These are phyloP conservation scores for Caenorhabditis briggsae DNA, from an alignment of 1,140 invertebrate genomes.

Conservation along the genomic window DNA sequence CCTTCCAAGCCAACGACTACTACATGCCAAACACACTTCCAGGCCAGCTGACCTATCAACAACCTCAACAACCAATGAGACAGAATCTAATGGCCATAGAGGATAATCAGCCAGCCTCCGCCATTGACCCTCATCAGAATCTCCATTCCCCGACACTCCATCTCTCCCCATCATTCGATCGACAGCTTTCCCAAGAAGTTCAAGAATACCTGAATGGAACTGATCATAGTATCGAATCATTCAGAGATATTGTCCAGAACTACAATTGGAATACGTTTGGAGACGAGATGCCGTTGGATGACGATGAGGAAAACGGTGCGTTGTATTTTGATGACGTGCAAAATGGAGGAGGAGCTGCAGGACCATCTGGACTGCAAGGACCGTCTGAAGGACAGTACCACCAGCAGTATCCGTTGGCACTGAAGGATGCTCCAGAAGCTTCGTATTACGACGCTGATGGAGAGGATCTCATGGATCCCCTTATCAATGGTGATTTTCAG, in stretches of 20 bases:
- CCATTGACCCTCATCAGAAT: background rate
- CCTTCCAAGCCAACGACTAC: background rate
- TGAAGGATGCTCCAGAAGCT: background rate
- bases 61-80: background rate
- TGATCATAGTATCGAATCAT: conserved; percentile 36
- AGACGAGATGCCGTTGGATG: background rate
- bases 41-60: conserved; percentile 13
- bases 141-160: conserved; percentile 27
- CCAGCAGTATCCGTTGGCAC: background rate
- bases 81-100: background rate
- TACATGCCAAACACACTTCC: conserved; percentile 14
- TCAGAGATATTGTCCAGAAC: conserved; percentile 54
- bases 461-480: conserved; percentile 22
- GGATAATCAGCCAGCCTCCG: background rate
- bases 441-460: background rate
- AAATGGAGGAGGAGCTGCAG: background rate
- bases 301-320: background rate
- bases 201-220: conserved; percentile 60
- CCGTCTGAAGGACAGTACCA: background rate
- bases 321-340: background rate
- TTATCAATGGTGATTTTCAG: background rate
- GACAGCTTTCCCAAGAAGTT: conserved; percentile 58
- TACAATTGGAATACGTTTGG: conserved; percentile 51
- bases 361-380: background rate
- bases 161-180: conserved; percentile 36